These are phyloP conservation scores for Myotis vivesi DNA, from an alignment of 2,797 vertebrate species.

Conservation along the genomic window DNA sequence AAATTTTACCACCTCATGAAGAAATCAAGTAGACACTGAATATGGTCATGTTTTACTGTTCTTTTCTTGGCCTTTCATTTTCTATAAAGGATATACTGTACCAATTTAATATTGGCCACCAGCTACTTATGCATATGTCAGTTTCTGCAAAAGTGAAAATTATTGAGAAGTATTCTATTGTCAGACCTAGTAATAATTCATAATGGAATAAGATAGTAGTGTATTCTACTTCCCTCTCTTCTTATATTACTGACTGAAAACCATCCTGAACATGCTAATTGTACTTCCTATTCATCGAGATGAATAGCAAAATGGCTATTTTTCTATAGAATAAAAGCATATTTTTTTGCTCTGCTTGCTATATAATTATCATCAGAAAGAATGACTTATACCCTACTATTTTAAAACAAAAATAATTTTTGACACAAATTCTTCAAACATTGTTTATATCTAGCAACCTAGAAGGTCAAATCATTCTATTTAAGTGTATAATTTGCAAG, in stretches of 20 bases:
- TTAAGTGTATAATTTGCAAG: not conserved
- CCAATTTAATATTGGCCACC: not conserved
- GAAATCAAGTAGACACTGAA: not conserved
- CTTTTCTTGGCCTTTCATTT: not conserved
- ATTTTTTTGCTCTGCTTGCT: not conserved
- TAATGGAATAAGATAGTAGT: not conserved
- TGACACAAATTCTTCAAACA: not conserved
- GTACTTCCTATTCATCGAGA: not conserved
- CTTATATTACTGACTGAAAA: slow-evolving; percentile 19
- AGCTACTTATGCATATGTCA: not conserved
- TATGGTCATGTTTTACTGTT: not conserved
- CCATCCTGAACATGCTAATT: not conserved
- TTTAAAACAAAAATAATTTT: slow-evolving; percentile 36
- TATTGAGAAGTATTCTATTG: not conserved
- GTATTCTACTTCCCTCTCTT: not conserved
- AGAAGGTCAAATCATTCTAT: slow-evolving; percentile 18
- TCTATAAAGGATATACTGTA: not conserved
- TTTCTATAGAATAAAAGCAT: not conserved
- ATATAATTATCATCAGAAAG: slow-evolving; percentile 1
- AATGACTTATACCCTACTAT: not conserved
- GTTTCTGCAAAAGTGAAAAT: slow-evolving; percentile 5
- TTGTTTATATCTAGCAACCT: not conserved
- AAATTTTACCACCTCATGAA: not conserved
- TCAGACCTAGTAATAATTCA: slow-evolving; percentile 3
- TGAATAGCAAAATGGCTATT: not conserved